Evolutionary conservation across 2,113 vertebrate species (phyloP), one percentile per base, ranked within the genome.

Genomic region (Prinia subflava): DNA sequence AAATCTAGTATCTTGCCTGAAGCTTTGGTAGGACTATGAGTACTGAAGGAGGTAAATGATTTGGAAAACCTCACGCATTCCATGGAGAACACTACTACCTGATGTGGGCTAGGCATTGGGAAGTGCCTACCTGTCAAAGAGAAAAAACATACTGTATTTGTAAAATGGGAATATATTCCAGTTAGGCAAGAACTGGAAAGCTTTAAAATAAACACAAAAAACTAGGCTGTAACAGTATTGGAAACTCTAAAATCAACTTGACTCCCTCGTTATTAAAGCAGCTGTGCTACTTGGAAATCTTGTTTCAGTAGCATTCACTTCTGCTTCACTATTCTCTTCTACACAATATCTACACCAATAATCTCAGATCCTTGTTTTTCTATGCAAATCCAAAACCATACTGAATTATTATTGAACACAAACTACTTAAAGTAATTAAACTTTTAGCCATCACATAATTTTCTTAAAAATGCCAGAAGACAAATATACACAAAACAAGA

Each of bases 1-100:
- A 97, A 96, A 97, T 91, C 97, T 98, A 97, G 13, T 70, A 91
- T 98, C 98, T 98, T 98, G 98, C 98, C 98, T 98, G 98, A 97
- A 97, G 94, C 94, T 94, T 97, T 98, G 97, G 98, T 94, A 98
- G 98, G 90, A 90, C 96, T 98, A 98, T 98, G 97, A 97, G 98
- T 97, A 98, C 91, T 98, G 98, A 98, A 97, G 98, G 98, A 62
- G 82, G 98, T 96, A 94, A 98, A 96, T 77, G 98, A 98, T 98
- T 98, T 98, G 97, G 98, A 98, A 98, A 98, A 98, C 86, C 98
- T 97, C 98, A 98, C 98, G 67, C 98, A 98, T 97, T 98, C 98
- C 98, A 98, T 98, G 97, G 98, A 98, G 98, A 98, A 98, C 95
- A 98, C 97, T 97, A 98, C 98, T 98, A 98, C 98, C 97, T 98